Evolutionary conservation across 2,888 invertebrate genomes (phyloP).

Genomic region (Oligia fasciuncula): DNA sequence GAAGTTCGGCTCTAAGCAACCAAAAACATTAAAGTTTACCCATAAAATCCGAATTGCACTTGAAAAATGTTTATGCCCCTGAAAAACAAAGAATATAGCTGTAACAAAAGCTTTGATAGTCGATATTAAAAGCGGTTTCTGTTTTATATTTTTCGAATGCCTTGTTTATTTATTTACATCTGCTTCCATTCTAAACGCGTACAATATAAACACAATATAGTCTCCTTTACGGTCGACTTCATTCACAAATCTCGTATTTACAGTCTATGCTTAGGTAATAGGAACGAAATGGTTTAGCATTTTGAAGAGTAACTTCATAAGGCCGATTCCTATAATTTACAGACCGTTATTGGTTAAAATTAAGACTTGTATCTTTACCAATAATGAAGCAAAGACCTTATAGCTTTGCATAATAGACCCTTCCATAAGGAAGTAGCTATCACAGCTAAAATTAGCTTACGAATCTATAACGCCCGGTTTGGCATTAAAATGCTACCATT

Average conservation of each 20-base stretch:
- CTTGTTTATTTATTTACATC: constrained; percentile 45
- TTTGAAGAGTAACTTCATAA: not conserved
- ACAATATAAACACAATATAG: constrained; percentile 19
- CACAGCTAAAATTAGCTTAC: too few relatives aligned
- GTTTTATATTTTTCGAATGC: constrained; percentile 29
- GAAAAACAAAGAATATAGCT: constrained; percentile 23
- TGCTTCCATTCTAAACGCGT: constrained; percentile 9
- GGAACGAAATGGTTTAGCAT: not conserved
- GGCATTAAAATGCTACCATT: too few relatives aligned
- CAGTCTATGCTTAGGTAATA: not conserved
- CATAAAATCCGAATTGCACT: constrained; percentile 25
- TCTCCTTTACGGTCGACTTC: constrained; percentile 39
- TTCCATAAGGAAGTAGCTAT: too few relatives aligned
- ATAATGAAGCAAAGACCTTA: too few relatives aligned
- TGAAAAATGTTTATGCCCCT: constrained; percentile 19
- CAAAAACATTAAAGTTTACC: constrained; percentile 8
- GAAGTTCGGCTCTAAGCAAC: constrained; percentile 4
- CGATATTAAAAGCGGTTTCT: constrained; percentile 20
- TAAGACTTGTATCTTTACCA: too few relatives aligned
- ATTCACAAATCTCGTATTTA: constrained; percentile 38
- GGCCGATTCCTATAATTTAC: too few relatives aligned
- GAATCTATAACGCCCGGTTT: too few relatives aligned
- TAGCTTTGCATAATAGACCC: too few relatives aligned
- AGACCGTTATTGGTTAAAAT: too few relatives aligned
- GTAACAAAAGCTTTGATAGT: constrained; percentile 3